phyloP scores from a whole-genome alignment of 92 coral and sea anemone species.

The Epizoanthus scotinus region DNA sequence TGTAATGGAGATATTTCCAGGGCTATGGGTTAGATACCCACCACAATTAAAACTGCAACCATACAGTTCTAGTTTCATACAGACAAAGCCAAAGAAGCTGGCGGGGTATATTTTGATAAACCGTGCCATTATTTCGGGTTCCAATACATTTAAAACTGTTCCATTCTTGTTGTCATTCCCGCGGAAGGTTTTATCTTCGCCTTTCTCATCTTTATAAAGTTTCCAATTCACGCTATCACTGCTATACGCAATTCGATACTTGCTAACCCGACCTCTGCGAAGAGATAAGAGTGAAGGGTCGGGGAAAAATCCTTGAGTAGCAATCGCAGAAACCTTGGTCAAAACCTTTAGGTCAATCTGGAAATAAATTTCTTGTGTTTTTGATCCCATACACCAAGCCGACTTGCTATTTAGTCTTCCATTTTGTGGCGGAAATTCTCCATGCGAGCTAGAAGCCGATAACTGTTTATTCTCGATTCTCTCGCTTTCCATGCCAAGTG shows the following conservation, averaged over 20 bases:
- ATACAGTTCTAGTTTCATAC: slow-evolving; percentile 79
- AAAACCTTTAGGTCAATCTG: slow-evolving; percentile 70
- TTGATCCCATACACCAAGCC: slow-evolving; percentile 80
- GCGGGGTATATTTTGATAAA: slow-evolving; percentile 72
- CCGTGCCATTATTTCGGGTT: slow-evolving; percentile 70
- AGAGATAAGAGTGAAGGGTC: slow-evolving; percentile 54
- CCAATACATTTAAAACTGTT: slow-evolving; percentile 58
- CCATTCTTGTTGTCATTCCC: slow-evolving; percentile 67
- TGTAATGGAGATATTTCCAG: slow-evolving; percentile 65
- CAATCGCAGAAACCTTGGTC: slow-evolving; percentile 73
- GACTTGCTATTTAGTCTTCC: slow-evolving; percentile 78
- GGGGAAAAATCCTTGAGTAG: slow-evolving; percentile 82
- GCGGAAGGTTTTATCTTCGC: slow-evolving; percentile 48
- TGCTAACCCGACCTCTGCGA: slow-evolving; percentile 85
- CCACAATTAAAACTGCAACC: slow-evolving; percentile 91
- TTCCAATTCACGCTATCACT: slow-evolving; percentile 72
- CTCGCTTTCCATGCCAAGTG: slow-evolving; percentile 78
- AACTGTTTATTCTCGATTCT: slow-evolving; percentile 57
- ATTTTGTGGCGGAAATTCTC: slow-evolving; percentile 65
- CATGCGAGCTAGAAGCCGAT: slow-evolving; percentile 69
- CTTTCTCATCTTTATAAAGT: slow-evolving; percentile 49
- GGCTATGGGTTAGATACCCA: slow-evolving; percentile 61
- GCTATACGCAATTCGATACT: slow-evolving; percentile 78
- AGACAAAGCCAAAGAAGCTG: slow-evolving; percentile 60
- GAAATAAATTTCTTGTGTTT: slow-evolving; percentile 59